Evolutionary conservation across 2,888 invertebrate genomes (phyloP).

Genomic region (Coelogynopora nodosa): DNA sequence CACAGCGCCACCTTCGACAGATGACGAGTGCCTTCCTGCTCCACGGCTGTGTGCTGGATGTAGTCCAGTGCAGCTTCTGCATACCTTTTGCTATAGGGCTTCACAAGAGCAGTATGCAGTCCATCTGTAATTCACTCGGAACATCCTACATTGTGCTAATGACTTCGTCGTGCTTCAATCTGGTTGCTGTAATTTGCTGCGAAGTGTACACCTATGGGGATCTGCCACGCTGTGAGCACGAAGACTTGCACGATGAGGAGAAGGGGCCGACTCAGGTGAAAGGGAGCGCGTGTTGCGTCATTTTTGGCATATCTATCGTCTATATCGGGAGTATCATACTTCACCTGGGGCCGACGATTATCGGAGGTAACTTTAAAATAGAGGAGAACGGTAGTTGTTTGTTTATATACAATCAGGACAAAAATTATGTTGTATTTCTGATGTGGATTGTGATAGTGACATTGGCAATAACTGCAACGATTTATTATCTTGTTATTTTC

Average conservation of each 20-base stretch:
- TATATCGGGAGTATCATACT: slow-evolving; percentile 60
- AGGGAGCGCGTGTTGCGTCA: slow-evolving; percentile 58
- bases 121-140: slow-evolving; percentile 57
- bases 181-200: slow-evolving; percentile 61
- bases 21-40: slow-evolving; percentile 61
- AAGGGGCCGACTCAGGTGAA: slow-evolving; percentile 39
- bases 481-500: slow-evolving; percentile 58
- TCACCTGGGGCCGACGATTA: slow-evolving; percentile 61
- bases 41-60: slow-evolving; percentile 59
- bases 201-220: slow-evolving; percentile 52
- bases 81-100: slow-evolving; percentile 59
- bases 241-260: slow-evolving; percentile 27
- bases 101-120: slow-evolving; percentile 53
- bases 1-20: slow-evolving; percentile 53
- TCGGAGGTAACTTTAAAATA: slow-evolving; percentile 60
- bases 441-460: slow-evolving; percentile 61
- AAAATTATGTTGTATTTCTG: slow-evolving; percentile 59
- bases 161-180: slow-evolving; percentile 60
- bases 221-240: slow-evolving; percentile 57
- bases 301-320: slow-evolving; percentile 60
- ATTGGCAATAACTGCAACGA: slow-evolving; percentile 54
- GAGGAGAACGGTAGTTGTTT: slow-evolving; percentile 60
- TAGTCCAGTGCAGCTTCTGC: slow-evolving; percentile 55
- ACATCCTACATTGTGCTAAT: slow-evolving; percentile 59
- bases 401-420: slow-evolving; percentile 58